Evolutionary conservation across 2,797 vertebrate genomes (phyloP).

Genomic region (Coilia nasus): DNA sequence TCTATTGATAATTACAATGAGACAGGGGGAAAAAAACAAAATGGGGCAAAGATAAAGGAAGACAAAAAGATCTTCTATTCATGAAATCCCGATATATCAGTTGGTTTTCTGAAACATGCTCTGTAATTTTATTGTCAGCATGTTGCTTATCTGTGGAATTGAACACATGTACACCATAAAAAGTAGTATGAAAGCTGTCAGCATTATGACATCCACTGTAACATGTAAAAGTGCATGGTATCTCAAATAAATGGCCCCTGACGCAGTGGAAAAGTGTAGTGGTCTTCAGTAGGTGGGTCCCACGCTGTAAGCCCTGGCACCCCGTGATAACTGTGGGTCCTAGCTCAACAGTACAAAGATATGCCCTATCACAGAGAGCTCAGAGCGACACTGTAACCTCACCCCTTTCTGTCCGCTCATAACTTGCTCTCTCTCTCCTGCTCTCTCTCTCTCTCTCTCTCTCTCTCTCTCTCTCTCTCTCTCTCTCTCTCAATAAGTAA

Average conservation of each 20-base stretch:
- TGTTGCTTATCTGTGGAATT: too few relatives aligned
- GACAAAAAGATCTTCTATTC: too few relatives aligned
- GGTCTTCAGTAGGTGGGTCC: slow-evolving; percentile 66
- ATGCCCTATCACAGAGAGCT: slow-evolving; percentile 55
- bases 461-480: not conserved
- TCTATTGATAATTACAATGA: too few relatives aligned
- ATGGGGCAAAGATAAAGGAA: too few relatives aligned
- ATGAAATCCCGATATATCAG: too few relatives aligned
- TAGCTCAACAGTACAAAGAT: slow-evolving; percentile 64
- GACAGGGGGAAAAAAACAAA: too few relatives aligned
- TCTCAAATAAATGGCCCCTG: not conserved
- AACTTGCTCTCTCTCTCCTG: not conserved
- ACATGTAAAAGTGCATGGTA: not conserved
- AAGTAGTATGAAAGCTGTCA: not conserved
- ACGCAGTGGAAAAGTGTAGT: not conserved
- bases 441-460: not conserved
- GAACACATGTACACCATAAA: not conserved
- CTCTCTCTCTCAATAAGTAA: not conserved
- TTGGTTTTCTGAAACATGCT: too few relatives aligned
- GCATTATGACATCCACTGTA: not conserved
- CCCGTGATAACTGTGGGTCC: slow-evolving; percentile 67
- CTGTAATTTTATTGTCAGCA: too few relatives aligned
- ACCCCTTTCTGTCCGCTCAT: slow-evolving; percentile 38
- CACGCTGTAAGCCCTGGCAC: slow-evolving; percentile 58
- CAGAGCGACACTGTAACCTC: slow-evolving; percentile 36